Evolutionary conservation across 2,113 vertebrate species (phyloP), one percentile per base, ranked within the genome.

Genomic region (Aspidoscelis tigris): DNA sequence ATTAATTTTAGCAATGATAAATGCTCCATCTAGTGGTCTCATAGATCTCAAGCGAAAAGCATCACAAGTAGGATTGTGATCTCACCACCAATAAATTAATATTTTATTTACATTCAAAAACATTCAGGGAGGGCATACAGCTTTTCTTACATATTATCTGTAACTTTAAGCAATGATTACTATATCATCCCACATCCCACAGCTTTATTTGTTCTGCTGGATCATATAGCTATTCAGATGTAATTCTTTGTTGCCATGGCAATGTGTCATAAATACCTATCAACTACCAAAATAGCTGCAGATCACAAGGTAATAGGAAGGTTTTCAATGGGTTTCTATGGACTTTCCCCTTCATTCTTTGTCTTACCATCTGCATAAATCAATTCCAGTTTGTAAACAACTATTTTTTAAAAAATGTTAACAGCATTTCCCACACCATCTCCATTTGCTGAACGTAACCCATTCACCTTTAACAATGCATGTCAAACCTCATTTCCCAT

Each of bases 1-100:
- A 70, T 82, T 66, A 7, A 20, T 33, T 21, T 84, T 83, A 86
- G 53, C 53, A 94, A 91, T 90, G 90, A 68, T 93, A 87, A 89
- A 95, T 95, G 86, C 94, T 92, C 94, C 95, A 96, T 94, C 95
- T 96, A 95, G 94, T 93, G 94, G 94, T 75, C 75, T 91, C 80
- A 89, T 33, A 91, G 86, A 94, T 71, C 50, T 76, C 58, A 26
- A 53, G 47, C 75, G 84, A 88, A 93, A 92, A 1, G 89, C 88
- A 87, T 22, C 64, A 88, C 21, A 80, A 24, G 68, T 90, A 50
- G 53, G 84, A 86, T 47, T 6, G 4, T 72, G 55, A 76, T 8
- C 8, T 78, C 3, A 81, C 0, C 72, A 0, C 81, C 8, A 84
- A 72, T 47, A 26, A 86, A 89, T 86, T 64, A 50, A 44, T 7